These are phyloP conservation scores for Drosophila ananassae DNA, from an alignment of 1,140 invertebrate species.

Conservation along the genomic window DNA sequence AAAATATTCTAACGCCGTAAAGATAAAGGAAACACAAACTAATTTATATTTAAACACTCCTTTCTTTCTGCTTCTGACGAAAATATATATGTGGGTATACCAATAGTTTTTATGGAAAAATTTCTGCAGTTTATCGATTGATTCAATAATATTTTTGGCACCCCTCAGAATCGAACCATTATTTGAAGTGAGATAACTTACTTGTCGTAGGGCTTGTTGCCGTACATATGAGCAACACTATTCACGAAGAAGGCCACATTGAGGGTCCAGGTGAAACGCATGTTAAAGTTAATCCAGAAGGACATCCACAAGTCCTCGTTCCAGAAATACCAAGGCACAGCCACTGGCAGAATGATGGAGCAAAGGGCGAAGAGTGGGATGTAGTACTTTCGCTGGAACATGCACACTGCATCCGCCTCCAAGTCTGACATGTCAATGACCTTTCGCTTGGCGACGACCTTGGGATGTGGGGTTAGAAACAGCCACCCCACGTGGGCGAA, in stretches of 20 bases:
- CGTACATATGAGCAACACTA: constrained; percentile 95
- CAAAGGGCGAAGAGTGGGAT: constrained; percentile 90
- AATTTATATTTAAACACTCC: neutral
- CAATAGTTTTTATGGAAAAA: constrained; percentile 5
- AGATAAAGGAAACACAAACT: neutral
- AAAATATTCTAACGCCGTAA: neutral
- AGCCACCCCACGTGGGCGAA: constrained; percentile 93
- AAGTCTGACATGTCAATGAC: constrained; percentile 93
- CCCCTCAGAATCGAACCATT: constrained; percentile 2
- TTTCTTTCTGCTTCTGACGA: neutral
- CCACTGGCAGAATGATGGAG: constrained; percentile 91
- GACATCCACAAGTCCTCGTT: constrained; percentile 90
- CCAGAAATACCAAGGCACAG: constrained; percentile 93
- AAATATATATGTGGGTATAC: neutral
- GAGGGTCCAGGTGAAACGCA: constrained; percentile 92
- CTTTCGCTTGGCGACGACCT: constrained; percentile 90
- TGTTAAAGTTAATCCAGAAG: constrained; percentile 93
- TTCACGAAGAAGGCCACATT: constrained; percentile 97
- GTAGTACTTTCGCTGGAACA: constrained; percentile 92
- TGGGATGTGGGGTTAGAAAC: constrained; percentile 90
- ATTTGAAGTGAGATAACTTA: constrained; percentile 75
- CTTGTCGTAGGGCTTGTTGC: constrained; percentile 95
- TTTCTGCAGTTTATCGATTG: neutral
- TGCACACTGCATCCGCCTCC: constrained; percentile 92
- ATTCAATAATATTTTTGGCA: neutral